A percentile compares a stretch with the other conserved stretches of the same genome.
These are phyloP conservation scores for Mesaphorura yosii DNA, from an alignment of 1,140 invertebrate species.

Conservation along the genomic window DNA sequence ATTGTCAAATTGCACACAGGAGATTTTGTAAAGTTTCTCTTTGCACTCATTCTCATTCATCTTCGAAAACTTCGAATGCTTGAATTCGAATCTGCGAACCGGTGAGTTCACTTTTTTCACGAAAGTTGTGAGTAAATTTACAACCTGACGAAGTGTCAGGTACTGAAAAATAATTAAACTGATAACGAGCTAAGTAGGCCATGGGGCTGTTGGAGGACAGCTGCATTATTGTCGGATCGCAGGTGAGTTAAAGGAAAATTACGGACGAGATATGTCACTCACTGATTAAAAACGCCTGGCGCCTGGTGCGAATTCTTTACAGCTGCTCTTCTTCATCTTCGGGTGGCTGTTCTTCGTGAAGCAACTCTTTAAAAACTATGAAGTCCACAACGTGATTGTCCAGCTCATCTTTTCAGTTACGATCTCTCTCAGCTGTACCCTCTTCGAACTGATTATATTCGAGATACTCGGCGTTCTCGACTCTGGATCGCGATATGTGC, in stretches of 20 bases:
- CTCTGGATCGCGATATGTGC: conserved; percentile 85
- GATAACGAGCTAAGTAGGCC: neutral
- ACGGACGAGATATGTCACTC: neutral
- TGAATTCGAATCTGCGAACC: too few species aligned
- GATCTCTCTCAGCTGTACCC: conserved; percentile 93
- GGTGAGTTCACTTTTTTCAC: too few species aligned
- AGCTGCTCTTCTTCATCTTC: conserved; percentile 88
- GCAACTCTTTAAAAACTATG: conserved; percentile 95
- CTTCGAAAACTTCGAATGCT: too few species aligned
- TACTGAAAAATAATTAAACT: neutral
- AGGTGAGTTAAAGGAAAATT: conserved; percentile 40
- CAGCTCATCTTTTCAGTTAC: conserved; percentile 94
- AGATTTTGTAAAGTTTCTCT: too few species aligned
- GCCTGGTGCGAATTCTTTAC: conserved; percentile 36
- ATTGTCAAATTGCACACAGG: too few species aligned
- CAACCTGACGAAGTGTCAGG: too few species aligned
- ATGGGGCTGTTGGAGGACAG: conserved; percentile 50
- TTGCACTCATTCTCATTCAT: too few species aligned
- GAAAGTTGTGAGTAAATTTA: too few species aligned
- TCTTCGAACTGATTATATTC: conserved; percentile 99
- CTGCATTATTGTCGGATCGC: conserved; percentile 52
- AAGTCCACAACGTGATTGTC: conserved; percentile 86
- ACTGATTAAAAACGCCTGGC: neutral
- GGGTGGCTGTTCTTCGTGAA: conserved; percentile 99
- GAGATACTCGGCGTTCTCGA: conserved; percentile 93